Evolutionary conservation across 1,140 invertebrate species (phyloP).

Genomic region (Phthorimaea operculella): DNA sequence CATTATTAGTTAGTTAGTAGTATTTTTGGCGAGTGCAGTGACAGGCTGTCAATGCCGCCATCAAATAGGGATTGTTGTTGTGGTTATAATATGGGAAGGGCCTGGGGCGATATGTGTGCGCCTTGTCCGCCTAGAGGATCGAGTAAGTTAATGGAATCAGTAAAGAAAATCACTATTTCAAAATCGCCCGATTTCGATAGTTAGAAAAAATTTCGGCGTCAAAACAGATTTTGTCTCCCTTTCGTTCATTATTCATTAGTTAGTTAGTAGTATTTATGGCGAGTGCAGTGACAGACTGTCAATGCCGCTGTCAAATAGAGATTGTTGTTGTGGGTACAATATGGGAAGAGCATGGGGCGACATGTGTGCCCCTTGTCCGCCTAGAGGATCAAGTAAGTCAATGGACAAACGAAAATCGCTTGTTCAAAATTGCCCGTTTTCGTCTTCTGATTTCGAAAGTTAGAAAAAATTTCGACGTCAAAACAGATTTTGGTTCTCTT

Average conservation of each 20-base stretch:
- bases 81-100: constrained; percentile 88
- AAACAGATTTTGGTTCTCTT: too few relatives aligned
- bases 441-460: too few relatives aligned
- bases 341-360: constrained; percentile 90
- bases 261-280: too few relatives aligned
- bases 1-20: too few relatives aligned
- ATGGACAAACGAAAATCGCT: too few relatives aligned
- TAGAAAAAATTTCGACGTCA: too few relatives aligned
- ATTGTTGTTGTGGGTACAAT: constrained; percentile 90
- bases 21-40: constrained; percentile 77
- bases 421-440: too few relatives aligned
- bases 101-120: constrained; percentile 84
- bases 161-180: too few relatives aligned
- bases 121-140: constrained; percentile 78
- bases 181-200: too few relatives aligned
- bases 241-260: too few relatives aligned
- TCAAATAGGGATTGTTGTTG: constrained; percentile 91
- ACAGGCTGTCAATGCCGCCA: constrained; percentile 74
- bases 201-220: too few relatives aligned
- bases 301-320: constrained; percentile 80
- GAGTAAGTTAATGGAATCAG: constrained; percentile 72
- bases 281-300: constrained; percentile 76
- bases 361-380: constrained; percentile 81
- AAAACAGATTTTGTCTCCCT: too few relatives aligned
- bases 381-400: constrained; percentile 75